phyloP scores from a whole-genome alignment of 1,140 invertebrate species.

The Melanaphis sacchari region DNA sequence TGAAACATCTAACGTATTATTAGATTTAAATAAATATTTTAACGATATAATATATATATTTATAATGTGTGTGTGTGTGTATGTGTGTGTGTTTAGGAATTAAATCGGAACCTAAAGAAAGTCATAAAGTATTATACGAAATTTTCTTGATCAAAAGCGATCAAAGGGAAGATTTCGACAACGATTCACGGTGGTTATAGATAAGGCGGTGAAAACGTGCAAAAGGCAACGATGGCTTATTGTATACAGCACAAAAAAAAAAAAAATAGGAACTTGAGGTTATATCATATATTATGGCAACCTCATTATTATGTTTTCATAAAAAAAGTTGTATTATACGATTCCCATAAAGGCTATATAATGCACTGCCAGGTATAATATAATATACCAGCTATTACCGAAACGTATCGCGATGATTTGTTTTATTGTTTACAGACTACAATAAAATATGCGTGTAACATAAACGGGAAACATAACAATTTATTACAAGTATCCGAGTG shows the following conservation, averaged over 20 bases:
- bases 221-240: background rate
- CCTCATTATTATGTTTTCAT: background rate
- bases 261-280: background rate
- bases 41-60: too few species aligned
- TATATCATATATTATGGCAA: background rate
- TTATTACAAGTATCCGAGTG: background rate
- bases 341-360: background rate
- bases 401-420: background rate
- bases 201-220: background rate
- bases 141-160: background rate
- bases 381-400: too few species aligned
- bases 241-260: background rate
- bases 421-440: background rate
- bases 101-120: background rate
- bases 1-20: slow-evolving; percentile 16
- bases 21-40: background rate
- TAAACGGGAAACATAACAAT: background rate
- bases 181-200: too few species aligned
- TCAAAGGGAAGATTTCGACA: background rate
- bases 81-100: too few species aligned
- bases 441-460: slow-evolving; percentile 21
- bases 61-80: too few species aligned
- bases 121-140: background rate
- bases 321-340: background rate
- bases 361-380: background rate